phyloP scores from a whole-genome alignment of 2,888 invertebrate species.

The Mylabris sibirica region DNA sequence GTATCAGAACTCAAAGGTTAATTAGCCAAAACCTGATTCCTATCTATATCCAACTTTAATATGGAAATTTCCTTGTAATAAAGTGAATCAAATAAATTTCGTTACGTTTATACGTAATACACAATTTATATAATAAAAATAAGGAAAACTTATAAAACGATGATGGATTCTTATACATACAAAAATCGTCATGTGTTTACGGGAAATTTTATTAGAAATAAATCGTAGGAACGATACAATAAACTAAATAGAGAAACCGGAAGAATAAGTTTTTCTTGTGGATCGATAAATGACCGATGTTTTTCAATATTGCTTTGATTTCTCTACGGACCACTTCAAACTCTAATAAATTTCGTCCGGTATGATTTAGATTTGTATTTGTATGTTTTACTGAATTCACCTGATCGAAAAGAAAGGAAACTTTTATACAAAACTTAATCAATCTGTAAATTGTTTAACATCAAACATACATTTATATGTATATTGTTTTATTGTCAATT shows the following conservation, averaged over 20 bases:
- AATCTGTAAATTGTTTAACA: neutral
- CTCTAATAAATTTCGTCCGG: constrained; percentile 33
- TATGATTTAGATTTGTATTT: constrained; percentile 29
- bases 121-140: neutral
- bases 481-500: no score
- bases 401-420: neutral
- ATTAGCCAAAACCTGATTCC: neutral
- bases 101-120: neutral
- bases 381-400: constrained; percentile 9
- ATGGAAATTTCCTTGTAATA: neutral
- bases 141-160: neutral
- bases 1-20: neutral
- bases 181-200: constrained; percentile 8
- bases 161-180: neutral
- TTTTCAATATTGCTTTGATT: constrained; percentile 33
- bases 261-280: neutral
- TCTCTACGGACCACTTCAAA: constrained; percentile 32
- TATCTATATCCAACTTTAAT: neutral
- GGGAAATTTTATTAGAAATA: neutral
- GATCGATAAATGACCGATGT: constrained; percentile 23
- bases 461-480: no score
- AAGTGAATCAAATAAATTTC: neutral
- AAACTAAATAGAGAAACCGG: neutral
- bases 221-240: neutral
- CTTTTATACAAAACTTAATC: neutral